Conservation (phyloP, 2,888 invertebrate genomes). For the Aphidius colemani region DNA sequence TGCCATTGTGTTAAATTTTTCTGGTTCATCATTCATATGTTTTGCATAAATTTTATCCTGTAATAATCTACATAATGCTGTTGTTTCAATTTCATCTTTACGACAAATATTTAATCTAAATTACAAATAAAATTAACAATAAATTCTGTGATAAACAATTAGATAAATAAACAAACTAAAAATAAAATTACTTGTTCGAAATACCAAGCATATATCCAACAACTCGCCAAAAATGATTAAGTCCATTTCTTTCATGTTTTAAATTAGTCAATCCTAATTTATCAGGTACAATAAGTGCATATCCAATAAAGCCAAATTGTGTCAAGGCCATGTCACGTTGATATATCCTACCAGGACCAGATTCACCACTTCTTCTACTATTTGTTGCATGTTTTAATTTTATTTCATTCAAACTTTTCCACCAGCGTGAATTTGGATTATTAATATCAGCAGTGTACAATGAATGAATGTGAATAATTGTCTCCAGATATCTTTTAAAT, state of each 20-base stretch:
- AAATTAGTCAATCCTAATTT: constrained; percentile 67
- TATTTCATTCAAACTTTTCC: constrained; percentile 69
- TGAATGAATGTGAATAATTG: constrained; percentile 71
- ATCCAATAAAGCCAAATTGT: constrained; percentile 83
- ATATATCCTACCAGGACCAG: constrained; percentile 65
- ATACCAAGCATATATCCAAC: constrained; percentile 80
- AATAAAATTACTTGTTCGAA: constrained; percentile 65
- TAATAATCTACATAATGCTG: constrained; percentile 62
- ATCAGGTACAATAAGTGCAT: constrained; percentile 66
- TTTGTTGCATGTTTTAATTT: constrained; percentile 68
- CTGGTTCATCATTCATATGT: constrained; percentile 64
- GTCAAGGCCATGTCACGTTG: constrained; percentile 84
- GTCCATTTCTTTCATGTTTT: constrained; percentile 68
- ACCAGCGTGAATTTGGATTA: constrained; percentile 58
- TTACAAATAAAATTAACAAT: not conserved
- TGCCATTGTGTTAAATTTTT: constrained; percentile 68
- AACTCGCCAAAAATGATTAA: constrained; percentile 81
- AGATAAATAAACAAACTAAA: not conserved
- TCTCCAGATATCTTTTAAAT: constrained; percentile 77
- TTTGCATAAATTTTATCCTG: constrained; percentile 66
- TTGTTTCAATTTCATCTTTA: constrained; percentile 67
- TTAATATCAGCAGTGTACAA: constrained; percentile 72
- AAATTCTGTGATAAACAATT: too few species aligned
- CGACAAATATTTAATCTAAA: constrained; percentile 66
- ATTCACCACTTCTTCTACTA: constrained; percentile 59